Evolutionary conservation across 2,113 vertebrate genomes (phyloP).

Genomic region (Silurus meridionalis): DNA sequence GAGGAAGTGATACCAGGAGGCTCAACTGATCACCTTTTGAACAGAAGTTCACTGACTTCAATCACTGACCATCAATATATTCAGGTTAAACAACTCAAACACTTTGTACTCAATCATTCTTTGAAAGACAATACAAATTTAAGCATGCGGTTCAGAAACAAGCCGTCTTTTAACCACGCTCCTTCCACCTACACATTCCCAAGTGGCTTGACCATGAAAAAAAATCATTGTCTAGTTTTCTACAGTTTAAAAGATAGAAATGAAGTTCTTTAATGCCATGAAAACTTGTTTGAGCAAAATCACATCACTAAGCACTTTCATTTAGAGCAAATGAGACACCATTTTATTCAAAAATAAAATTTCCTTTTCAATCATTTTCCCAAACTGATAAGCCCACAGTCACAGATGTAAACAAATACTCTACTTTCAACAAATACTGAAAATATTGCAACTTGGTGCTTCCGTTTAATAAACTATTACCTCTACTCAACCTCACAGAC

Average conservation of each 20-base stretch:
- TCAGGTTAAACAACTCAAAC: neutral
- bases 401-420: neutral
- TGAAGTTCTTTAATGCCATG: neutral
- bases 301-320: neutral
- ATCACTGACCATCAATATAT: neutral
- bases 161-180: neutral
- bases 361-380: neutral
- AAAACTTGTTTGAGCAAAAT: neutral
- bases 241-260: neutral
- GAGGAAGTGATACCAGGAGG: neutral
- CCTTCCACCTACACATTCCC: neutral
- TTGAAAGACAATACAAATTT: neutral
- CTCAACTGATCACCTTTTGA: neutral
- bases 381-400: neutral
- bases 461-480: neutral
- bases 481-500: neutral
- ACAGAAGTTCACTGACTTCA: neutral
- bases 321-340: neutral
- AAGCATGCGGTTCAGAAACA: constrained; percentile 8
- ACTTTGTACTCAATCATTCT: neutral
- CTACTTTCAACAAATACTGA: neutral
- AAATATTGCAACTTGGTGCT: neutral
- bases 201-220: neutral
- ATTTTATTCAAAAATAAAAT: neutral
- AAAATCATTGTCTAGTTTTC: no score